Conservation (phyloP, 2,888 invertebrate genomes). For the Cataglyphis livida region DNA sequence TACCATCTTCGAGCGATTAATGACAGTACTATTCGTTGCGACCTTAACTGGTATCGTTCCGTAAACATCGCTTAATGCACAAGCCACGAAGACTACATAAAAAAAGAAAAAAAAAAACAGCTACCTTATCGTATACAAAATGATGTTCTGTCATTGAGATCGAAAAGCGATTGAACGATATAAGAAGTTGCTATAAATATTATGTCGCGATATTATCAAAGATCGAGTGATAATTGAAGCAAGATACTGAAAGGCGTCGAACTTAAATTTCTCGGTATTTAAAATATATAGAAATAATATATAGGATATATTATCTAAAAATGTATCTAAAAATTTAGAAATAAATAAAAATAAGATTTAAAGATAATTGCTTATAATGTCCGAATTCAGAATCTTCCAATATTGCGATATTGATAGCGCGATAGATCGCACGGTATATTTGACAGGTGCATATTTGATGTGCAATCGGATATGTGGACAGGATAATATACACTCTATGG, state of each 20-base stretch:
- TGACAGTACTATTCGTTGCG: background rate
- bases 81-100: constrained; percentile 10
- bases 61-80: constrained; percentile 28
- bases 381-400: background rate
- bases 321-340: too few relatives aligned
- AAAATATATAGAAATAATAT: background rate
- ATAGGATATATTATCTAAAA: too few relatives aligned
- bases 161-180: constrained; percentile 25
- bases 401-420: background rate
- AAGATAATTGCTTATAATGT: background rate
- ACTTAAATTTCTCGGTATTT: background rate
- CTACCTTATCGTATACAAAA: background rate
- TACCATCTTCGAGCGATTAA: constrained; percentile 22
- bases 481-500: constrained; percentile 28
- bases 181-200: constrained; percentile 35
- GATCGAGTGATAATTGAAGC: background rate
- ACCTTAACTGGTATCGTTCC: constrained; percentile 18
- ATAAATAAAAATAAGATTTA: background rate
- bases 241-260: background rate
- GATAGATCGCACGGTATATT: background rate
- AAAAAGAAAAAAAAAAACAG: background rate
- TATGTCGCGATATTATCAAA: background rate
- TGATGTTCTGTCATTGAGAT: background rate
- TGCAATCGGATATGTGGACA: constrained; percentile 49
- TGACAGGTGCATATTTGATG: constrained; percentile 6